Conservation (phyloP, 2,797 vertebrate species). For the Spizella passerina region DNA sequence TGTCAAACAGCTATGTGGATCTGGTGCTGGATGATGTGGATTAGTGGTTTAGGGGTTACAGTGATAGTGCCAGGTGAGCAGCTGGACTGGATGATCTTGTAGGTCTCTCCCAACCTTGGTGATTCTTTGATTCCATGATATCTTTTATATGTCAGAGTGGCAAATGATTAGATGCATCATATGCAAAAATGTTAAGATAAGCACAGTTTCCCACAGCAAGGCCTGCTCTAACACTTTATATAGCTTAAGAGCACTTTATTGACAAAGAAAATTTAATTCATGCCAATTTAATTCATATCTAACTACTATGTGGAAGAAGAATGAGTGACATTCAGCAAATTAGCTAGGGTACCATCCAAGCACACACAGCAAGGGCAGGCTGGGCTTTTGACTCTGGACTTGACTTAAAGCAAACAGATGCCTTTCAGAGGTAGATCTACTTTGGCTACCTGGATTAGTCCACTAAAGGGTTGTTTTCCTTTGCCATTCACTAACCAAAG, state of each 20-base stretch:
- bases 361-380: neutral
- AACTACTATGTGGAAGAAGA: neutral
- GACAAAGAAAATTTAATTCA: neutral
- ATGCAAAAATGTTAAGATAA: neutral
- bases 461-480: neutral
- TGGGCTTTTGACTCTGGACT: neutral
- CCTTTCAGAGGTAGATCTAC: neutral
- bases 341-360: neutral
- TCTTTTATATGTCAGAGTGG: neutral
- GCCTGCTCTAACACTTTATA: neutral
- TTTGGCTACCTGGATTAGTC: slow-evolving; percentile 1
- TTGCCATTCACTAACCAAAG: neutral
- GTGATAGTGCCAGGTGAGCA: neutral
- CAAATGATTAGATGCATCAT: neutral
- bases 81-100: neutral
- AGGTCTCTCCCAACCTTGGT: neutral
- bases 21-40: neutral
- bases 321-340: neutral
- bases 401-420: neutral
- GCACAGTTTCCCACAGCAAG: neutral
- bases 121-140: neutral
- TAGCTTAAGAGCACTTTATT: neutral
- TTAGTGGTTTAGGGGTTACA: neutral
- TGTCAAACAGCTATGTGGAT: no score
- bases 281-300: neutral